Evolutionary conservation across 2,888 invertebrate genomes (phyloP), one percentile per base, ranked within the genome.

Genomic region (Aphidius colemani): DNA sequence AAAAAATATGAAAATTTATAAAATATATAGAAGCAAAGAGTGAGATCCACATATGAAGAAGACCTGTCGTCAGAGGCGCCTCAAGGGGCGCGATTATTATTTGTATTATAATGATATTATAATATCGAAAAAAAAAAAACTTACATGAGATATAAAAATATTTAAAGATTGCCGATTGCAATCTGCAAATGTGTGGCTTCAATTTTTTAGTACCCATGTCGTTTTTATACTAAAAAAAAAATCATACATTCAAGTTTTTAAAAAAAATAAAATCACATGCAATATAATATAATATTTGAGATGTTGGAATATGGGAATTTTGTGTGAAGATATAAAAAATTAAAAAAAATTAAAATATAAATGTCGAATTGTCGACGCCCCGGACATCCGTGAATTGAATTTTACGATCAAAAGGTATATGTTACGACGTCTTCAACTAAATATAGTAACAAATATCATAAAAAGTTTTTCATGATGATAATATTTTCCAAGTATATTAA

Each of bases 61-160:
- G 53, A 44, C 44, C 58, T 65, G 65, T 65, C 65, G 61, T 65
- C 65, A 62, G 60, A 63, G 62, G 57, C 50, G 61, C 57, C 64
- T 69, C 66, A 66, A 69, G 65, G 62, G 68, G 66, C 49, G 53
- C 66, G 66, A 67, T 61, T 71, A 71, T 74, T 74, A 72, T 72
- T 73, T 73, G 70, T 72, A 72, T 71, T 70, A 70, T 72, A 71
- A 72, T 70, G 70, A 70, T 71, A 73, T 72, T 72, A 70, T 70
- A 71, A 72, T 71, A 69, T 69, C 61, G 46, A 4, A 41, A 45
- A 57, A 46, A 13, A 57, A 46, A 45, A 46, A 18, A n/a, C 18
- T 30, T 30, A 30, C 30, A 30, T 30, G 30, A 30, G 30, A 30
- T 30, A 30, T 30, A 30, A 30, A 30, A 30, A 30, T 30, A 30